Evolutionary conservation across 2,113 vertebrate species (phyloP).

Genomic region (Oreamnos americanus): DNA sequence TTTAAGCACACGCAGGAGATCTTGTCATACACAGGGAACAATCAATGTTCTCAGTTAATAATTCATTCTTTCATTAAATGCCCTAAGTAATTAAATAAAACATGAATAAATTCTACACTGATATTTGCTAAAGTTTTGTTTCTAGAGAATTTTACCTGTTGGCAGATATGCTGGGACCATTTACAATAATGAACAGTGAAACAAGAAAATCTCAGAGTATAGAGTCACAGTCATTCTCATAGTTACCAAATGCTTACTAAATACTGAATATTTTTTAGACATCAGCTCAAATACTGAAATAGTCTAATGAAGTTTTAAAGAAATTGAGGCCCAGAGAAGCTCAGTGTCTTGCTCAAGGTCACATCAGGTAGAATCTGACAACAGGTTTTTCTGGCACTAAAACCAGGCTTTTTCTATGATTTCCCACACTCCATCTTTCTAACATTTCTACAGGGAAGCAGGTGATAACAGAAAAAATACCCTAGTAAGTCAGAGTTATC

Average conservation of each 20-base stretch:
- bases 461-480: neutral
- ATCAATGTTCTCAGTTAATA: conserved; percentile 81
- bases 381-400: neutral
- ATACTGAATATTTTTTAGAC: neutral
- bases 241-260: neutral
- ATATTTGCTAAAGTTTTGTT: conserved; percentile 75
- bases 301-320: neutral
- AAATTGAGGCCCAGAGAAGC: neutral
- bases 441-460: neutral
- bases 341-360: neutral
- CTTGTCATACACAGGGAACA: conserved; percentile 74
- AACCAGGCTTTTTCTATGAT: neutral
- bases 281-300: neutral
- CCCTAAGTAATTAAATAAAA: conserved; percentile 78
- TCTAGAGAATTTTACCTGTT: conserved; percentile 68
- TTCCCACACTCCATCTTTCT: neutral
- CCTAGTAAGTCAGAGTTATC: neutral
- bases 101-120: conserved; percentile 70
- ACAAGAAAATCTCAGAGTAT: neutral
- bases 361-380: neutral
- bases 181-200: neutral
- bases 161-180: neutral
- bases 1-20: conserved; percentile 74
- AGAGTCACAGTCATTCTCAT: neutral
- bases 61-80: conserved; percentile 76